Base-by-base conservation (phyloP, 23 tunicate genomes). In the Oikopleura albicans region DNA sequence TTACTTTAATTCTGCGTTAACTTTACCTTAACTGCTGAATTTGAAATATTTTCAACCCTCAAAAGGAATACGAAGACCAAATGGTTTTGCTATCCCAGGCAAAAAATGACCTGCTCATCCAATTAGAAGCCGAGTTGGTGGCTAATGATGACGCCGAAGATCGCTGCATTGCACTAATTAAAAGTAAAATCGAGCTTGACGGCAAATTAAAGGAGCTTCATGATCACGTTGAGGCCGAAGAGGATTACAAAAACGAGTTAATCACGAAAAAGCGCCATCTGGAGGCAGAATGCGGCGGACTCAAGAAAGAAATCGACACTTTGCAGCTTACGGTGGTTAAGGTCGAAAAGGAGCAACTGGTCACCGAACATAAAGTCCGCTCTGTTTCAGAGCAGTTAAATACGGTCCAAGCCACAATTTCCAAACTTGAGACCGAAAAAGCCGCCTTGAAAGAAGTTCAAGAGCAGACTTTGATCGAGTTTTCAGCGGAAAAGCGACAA, bases 71-170 rank as follows among this genome's bases (percentile, higher is more conserved):
- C 71, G 99, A 95, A 87, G 99, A 95, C 40, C 39, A 75, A 40
- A 91, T 89, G 76, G 96, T 95, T 35, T 76, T 87, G 1, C 41
- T 95, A 40, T 88, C 88, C 83, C 99, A 95, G 76, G 96, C 89
- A 37, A 95, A 95, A 86, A 95, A 95, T 75, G 99, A 95, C 40
- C 86, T 95, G 27, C 90, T 90, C 34, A 57, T 90, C 27, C 96
- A 88, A 83, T 87, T 95, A 0, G 84, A 87, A 8, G 91, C 90
- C 4, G 31, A 71, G 31, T 22, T 22, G 4, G 79, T 22, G 31
- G n/a, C n/a, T n/a, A n/a, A n/a, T n/a, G n/a, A n/a, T n/a, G 99
- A 95, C 84, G 96, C 99, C 12, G 99, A 95, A 76, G 99, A 95
- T 39, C 75, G 99, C 75, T 95, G 96, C 41, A 96, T 90, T 38